These are phyloP conservation scores for Sarotherodon lohbergeri DNA, from an alignment of 2,113 vertebrate genomes.

Conservation along the genomic window DNA sequence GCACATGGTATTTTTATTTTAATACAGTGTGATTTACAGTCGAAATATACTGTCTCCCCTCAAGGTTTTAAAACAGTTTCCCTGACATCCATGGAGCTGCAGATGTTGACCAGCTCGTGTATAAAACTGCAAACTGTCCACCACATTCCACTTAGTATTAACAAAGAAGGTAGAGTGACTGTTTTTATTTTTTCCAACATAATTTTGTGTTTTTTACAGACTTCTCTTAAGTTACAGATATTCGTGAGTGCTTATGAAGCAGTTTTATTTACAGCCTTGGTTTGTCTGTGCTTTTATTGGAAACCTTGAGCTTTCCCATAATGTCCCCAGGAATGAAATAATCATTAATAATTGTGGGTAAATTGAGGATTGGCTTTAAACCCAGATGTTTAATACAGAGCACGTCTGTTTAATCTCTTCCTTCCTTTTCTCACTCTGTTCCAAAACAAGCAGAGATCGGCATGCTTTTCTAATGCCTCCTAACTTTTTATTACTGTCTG, in stretches of 20 bases:
- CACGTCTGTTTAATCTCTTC: not conserved
- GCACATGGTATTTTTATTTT: not conserved
- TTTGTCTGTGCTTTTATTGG: not conserved
- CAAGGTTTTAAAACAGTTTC: conserved; percentile 91
- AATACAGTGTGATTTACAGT: not conserved
- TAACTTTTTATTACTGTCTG: not conserved
- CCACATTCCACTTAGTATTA: conserved; percentile 88
- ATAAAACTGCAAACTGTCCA: conserved; percentile 97
- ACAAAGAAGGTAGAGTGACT: conserved; percentile 84
- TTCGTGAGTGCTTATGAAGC: not conserved
- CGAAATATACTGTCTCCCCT: not conserved
- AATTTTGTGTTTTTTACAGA: not conserved
- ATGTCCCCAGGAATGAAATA: not conserved
- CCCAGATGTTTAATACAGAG: not conserved
- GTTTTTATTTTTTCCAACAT: not conserved
- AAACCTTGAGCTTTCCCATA: not conserved
- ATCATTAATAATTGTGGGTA: not conserved
- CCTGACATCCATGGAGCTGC: conserved; percentile 90
- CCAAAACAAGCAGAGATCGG: conserved; percentile 33
- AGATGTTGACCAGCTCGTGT: conserved; percentile 96
- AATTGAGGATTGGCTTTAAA: not conserved
- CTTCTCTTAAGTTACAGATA: not conserved
- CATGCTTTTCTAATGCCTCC: conserved; percentile 36
- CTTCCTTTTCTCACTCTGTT: conserved; percentile 8
- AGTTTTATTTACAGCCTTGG: not conserved